Conservation (phyloP, 2,888 invertebrate species). For the Sphinx pinastri region DNA sequence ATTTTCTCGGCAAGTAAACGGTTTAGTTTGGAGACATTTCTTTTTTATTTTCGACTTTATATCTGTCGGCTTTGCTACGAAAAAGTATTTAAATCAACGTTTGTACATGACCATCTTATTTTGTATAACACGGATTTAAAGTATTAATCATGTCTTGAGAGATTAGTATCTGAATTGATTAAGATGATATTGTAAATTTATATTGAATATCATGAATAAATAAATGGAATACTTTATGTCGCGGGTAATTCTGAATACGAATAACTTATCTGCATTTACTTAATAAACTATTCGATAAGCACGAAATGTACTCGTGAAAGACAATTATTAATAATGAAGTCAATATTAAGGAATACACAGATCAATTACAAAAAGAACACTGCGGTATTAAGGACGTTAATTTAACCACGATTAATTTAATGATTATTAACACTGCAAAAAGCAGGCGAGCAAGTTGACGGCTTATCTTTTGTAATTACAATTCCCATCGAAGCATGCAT, state of each 20-base stretch:
- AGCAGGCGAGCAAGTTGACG: conserved; percentile 35
- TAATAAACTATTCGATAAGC: not conserved
- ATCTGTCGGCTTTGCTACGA: conserved; percentile 22
- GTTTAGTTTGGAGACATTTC: conserved; percentile 60
- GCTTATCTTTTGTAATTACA: conserved; percentile 41
- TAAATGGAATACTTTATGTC: conserved; percentile 7
- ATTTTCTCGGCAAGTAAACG: conserved; percentile 76
- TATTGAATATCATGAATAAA: conserved; percentile 16
- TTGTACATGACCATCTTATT: not conserved
- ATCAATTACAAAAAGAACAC: conserved; percentile 5
- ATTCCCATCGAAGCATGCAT: conserved; percentile 29
- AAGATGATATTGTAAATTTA: conserved; percentile 23
- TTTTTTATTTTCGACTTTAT: conserved; percentile 48
- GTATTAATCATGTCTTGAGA: conserved; percentile 13
- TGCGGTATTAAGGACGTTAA: not conserved
- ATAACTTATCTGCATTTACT: not conserved
- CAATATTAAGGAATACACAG: not conserved
- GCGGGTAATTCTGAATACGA: not conserved
- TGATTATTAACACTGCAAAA: conserved; percentile 16
- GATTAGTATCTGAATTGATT: conserved; percentile 7
- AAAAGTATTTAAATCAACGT: too few species aligned
- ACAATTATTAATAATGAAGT: not conserved
- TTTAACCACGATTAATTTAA: conserved; percentile 9
- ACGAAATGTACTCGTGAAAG: not conserved
- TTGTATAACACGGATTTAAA: not conserved